Conservation (phyloP, 2,797 vertebrate genomes). For the Gadopsis bispinosus region DNA sequence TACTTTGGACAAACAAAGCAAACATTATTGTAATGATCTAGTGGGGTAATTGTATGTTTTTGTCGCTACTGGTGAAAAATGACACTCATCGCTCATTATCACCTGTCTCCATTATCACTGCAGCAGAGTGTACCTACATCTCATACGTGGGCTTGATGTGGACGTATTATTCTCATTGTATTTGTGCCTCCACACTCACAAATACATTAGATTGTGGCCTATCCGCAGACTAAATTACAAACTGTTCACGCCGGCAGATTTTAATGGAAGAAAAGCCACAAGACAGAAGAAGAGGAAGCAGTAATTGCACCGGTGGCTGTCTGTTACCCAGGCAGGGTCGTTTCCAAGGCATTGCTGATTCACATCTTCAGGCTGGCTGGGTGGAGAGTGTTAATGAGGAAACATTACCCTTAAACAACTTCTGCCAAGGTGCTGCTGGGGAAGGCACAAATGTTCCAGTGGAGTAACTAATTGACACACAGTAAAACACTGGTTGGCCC, state of each 20-base stretch:
- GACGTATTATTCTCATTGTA: not conserved
- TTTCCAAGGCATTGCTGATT: slow-evolving; percentile 43
- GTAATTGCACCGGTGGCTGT: slow-evolving; percentile 20
- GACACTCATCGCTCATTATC: not conserved
- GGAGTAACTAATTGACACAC: slow-evolving; percentile 30
- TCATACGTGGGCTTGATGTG: not conserved
- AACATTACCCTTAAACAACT: slow-evolving; percentile 43
- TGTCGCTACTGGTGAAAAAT: not conserved
- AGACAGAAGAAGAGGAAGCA: slow-evolving; percentile 3
- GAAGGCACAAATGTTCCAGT: slow-evolving; percentile 34
- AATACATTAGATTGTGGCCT: not conserved
- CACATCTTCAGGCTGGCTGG: slow-evolving; percentile 34
- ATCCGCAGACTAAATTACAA: slow-evolving; percentile 3
- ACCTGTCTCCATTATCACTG: slow-evolving; percentile 14
- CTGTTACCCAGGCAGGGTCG: slow-evolving; percentile 12
- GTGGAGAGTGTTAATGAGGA: slow-evolving; percentile 37
- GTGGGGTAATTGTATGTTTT: not conserved
- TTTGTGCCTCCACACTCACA: not conserved
- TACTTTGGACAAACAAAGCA: not conserved
- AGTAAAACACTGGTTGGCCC: slow-evolving; percentile 1
- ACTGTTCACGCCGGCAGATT: not conserved
- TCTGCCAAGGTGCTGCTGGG: slow-evolving; percentile 25
- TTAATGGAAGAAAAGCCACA: slow-evolving; percentile 16
- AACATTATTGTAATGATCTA: not conserved
- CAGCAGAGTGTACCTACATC: not conserved